Base-by-base conservation (phyloP, 2,888 invertebrate species). In the Strigamia maritima region DNA sequence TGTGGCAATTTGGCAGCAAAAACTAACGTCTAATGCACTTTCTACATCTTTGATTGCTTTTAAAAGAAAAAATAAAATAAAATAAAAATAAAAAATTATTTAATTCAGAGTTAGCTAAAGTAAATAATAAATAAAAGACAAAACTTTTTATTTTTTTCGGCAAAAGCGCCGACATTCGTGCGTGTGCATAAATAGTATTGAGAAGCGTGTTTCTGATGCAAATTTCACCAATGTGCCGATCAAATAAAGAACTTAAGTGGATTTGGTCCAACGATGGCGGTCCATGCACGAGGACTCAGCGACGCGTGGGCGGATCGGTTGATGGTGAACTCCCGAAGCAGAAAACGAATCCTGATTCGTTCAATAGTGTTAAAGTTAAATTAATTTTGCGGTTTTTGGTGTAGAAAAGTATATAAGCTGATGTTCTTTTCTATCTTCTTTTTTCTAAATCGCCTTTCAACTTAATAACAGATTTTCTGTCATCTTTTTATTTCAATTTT, bases 271-370 rank as follows among this genome's bases (percentile, higher is more conserved):
- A 10, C n/a, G 49, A 49, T 10, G 49, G 49, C 49, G 49, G 49
- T 49, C 49, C 49, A 49, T 49, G 49, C 49, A 49, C 49, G n/a
- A 49, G 12, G 12, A 49, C n/a, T 10, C 49, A 49, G 16, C 49
- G 49, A 49, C n/a, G 49, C 49, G 49, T 49, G 49, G 4, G 49
- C 49, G 49, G 49, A 49, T 49, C 49, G 49, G 4, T 49, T 49
- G 49, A 49, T 10, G 49, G 49, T 49, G 49, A n/a, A 49, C 49
- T 10, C 49, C 49, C 49, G 16, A 49, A 49, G 70, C 22, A 14
- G 70, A 70, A 70, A 70, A 70, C 28, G 70, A 70, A 70, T 49
- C 70, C 70, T 70, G 70, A 70, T 70, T 70, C 70, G 70, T 70
- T 70, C 70, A 70, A 70, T 70, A 70, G 70, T 70, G 70, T 70